Conservation (phyloP, 2,113 vertebrate species). For the Malurus alboscapulatus region DNA sequence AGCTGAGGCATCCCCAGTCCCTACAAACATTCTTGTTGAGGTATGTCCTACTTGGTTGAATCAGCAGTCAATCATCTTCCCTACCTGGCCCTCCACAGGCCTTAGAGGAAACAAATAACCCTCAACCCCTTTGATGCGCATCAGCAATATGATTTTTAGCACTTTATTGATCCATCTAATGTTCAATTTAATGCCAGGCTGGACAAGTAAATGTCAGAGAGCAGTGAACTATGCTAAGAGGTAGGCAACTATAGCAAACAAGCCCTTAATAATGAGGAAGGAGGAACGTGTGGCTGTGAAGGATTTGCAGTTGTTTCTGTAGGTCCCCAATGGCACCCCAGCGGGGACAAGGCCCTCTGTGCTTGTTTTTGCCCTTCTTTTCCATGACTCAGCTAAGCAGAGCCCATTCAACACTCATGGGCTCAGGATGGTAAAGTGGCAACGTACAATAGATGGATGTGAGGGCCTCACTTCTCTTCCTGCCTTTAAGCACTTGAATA, state of each 20-base stretch:
- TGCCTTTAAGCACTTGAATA: constrained; percentile 56
- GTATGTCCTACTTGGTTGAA: not conserved
- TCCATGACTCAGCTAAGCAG: constrained; percentile 61
- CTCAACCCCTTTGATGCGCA: fast-evolving
- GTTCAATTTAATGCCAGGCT: not conserved
- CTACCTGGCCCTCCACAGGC: not conserved
- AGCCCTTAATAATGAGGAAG: not conserved
- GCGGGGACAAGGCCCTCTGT: not conserved
- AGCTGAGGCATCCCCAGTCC: not conserved
- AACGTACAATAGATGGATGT: constrained; percentile 71
- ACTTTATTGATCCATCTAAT: not conserved
- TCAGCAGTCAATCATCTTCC: not conserved
- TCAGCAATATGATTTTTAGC: not conserved
- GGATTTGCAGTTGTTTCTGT: not conserved
- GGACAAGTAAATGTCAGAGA: not conserved
- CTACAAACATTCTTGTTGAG: not conserved
- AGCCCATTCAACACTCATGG: constrained; percentile 42
- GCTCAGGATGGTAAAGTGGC: constrained; percentile 68
- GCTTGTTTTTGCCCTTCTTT: constrained; percentile 52
- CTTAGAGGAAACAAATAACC: not conserved
- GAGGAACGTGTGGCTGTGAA: not conserved
- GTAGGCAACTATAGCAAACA: not conserved
- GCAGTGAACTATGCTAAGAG: not conserved
- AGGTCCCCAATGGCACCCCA: constrained; percentile 24
- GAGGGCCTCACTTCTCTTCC: constrained; percentile 62